Evolutionary conservation across 2,113 vertebrate species (phyloP).

Genomic region (Hemichromis elongatus): DNA sequence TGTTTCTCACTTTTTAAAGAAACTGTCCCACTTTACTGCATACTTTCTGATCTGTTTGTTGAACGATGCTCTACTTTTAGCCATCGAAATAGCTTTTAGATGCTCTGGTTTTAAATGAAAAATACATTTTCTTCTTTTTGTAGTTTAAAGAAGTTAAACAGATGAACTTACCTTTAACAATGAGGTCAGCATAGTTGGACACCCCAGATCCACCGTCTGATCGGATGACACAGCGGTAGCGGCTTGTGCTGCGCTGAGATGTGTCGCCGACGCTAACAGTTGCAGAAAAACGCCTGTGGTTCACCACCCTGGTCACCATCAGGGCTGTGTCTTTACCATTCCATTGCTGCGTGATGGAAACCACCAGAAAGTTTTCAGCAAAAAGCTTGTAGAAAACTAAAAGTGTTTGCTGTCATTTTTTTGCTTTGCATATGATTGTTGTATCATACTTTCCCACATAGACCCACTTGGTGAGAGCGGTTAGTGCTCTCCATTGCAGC

Average conservation of each 20-base stretch:
- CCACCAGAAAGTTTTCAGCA: background rate
- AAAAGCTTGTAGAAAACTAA: background rate
- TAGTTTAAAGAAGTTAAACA: background rate
- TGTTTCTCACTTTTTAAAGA: background rate
- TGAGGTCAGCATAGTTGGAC: conserved; percentile 94
- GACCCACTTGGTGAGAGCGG: background rate
- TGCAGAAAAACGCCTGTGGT: conserved; percentile 91
- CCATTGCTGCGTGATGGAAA: conserved; percentile 82
- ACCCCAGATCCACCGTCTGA: conserved; percentile 92
- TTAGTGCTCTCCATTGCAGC: background rate
- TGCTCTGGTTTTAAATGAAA: background rate
- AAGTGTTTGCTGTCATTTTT: background rate
- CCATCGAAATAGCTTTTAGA: background rate
- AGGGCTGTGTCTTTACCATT: conserved; percentile 90
- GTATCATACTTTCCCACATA: background rate
- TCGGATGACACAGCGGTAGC: conserved; percentile 93
- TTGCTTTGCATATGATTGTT: background rate
- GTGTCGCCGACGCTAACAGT: conserved; percentile 92
- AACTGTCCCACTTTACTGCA: background rate
- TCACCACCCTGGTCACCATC: conserved; percentile 95
- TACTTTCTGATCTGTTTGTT: background rate
- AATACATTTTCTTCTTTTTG: background rate
- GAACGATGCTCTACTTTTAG: background rate
- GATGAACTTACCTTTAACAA: conserved; percentile 85
- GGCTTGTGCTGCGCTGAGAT: conserved; percentile 87